Conservation (phyloP, 2,113 vertebrate genomes). For the Rhynchomys soricoides region DNA sequence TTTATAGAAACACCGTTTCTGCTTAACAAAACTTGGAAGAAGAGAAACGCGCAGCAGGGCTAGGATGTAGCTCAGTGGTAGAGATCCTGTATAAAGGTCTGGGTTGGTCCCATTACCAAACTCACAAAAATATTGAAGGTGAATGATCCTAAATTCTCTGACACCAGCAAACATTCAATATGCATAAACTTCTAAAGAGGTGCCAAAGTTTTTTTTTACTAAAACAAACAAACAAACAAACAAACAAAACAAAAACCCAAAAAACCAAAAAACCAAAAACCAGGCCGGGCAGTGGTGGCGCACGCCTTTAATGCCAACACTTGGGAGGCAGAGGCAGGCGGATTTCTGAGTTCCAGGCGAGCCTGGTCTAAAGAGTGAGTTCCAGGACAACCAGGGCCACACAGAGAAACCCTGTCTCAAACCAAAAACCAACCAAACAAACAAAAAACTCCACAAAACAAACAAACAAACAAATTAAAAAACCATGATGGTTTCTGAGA, state of each 20-base stretch:
- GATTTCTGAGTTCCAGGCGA: too few relatives aligned
- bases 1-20: neutral
- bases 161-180: neutral
- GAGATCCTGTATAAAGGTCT: neutral
- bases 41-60: fast-evolving
- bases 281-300: too few relatives aligned
- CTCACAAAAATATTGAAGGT: neutral
- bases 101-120: neutral
- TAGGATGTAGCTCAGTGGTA: too few relatives aligned
- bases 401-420: too few relatives aligned
- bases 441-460: neutral
- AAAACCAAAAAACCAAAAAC: too few relatives aligned
- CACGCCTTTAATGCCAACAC: too few relatives aligned
- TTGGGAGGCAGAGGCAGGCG: too few relatives aligned
- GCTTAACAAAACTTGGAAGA: neutral
- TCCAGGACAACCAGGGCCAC: too few relatives aligned
- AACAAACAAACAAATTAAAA: neutral
- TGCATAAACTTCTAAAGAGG: neutral
- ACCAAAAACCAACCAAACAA: too few relatives aligned
- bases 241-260: too few relatives aligned
- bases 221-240: neutral
- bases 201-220: neutral
- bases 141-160: neutral
- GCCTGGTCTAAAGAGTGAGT: too few relatives aligned
- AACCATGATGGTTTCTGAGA: neutral